A percentile compares a stretch with the other conserved stretches of the same genome.
Conservation (phyloP, 2,797 vertebrate species). For the Taenioides sp. region DNA sequence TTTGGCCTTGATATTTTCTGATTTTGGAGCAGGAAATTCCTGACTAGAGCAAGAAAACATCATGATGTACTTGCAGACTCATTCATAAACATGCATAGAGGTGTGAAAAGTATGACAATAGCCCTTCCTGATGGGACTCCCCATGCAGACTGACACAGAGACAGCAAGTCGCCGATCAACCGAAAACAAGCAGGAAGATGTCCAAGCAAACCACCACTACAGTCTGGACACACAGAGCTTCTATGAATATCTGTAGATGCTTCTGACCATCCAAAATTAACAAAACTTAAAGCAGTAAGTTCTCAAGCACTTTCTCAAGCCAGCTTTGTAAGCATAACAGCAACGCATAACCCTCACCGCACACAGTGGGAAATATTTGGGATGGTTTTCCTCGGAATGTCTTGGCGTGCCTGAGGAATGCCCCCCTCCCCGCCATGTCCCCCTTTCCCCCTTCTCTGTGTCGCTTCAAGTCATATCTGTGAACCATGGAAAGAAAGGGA, state of each 20-base stretch:
- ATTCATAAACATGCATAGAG: conserved; percentile 31
- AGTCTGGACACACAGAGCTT: conserved; percentile 18
- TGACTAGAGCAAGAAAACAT: conserved; percentile 28
- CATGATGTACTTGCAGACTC: conserved; percentile 21
- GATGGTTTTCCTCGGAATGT: conserved; percentile 84
- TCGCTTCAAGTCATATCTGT: conserved; percentile 48
- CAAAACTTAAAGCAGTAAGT: conserved; percentile 23
- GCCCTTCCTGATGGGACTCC: conserved; percentile 32
- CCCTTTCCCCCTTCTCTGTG: conserved; percentile 30
- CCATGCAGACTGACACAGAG: conserved; percentile 3
- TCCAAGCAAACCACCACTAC: conserved; percentile 7
- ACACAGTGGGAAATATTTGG: conserved; percentile 81
- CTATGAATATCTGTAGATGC: conserved; percentile 12
- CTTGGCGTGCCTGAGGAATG: conserved; percentile 81
- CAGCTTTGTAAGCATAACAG: conserved; percentile 51
- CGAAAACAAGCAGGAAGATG: neutral
- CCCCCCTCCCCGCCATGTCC: conserved; percentile 33
- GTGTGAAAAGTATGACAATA: conserved; percentile 25
- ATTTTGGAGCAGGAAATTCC: neutral
- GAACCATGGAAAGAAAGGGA: conserved; percentile 26
- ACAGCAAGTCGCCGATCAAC: conserved; percentile 8
- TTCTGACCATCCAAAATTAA: conserved; percentile 20
- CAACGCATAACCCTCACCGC: conserved; percentile 63
- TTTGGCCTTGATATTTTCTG: neutral
- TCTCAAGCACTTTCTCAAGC: conserved; percentile 27